A percentile compares a stretch with the other conserved stretches of the same genome.
phyloP scores from a whole-genome alignment of 92 coral and sea anemone species.

The Muricea muricata region DNA sequence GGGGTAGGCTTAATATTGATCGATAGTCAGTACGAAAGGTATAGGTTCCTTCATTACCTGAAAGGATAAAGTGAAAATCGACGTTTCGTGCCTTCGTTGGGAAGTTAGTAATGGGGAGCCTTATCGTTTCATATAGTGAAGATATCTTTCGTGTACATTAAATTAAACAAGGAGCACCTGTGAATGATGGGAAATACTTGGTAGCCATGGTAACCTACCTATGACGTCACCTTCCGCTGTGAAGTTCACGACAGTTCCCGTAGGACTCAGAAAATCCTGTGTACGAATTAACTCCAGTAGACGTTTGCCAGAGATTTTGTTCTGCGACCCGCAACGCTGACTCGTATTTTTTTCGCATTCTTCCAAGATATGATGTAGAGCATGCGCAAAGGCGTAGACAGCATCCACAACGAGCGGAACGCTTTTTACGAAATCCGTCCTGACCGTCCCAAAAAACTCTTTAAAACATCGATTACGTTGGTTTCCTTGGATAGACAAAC shows the following conservation, averaged over 20 bases:
- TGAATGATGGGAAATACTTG: not conserved
- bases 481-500: conserved; percentile 65
- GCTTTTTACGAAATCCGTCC: conserved; percentile 17
- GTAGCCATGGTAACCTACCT: not conserved
- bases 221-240: not conserved
- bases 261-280: not conserved
- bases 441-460: conserved; percentile 79
- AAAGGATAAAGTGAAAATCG: no score
- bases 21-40: no score
- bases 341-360: not conserved
- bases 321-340: not conserved
- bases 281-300: not conserved
- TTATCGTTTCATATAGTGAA: no score
- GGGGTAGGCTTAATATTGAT: no score
- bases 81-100: no score
- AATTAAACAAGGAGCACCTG: no score
- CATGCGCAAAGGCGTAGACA: conserved; percentile 11
- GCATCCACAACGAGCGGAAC: conserved; percentile 8
- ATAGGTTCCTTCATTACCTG: no score
- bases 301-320: not conserved
- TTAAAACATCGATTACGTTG: conserved; percentile 86
- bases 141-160: no score
- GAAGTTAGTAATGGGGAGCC: no score
- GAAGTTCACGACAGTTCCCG: not conserved
- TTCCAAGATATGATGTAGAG: not conserved